These are phyloP conservation scores for Axis porcinus DNA, from an alignment of 2,113 vertebrate species.

Conservation along the genomic window DNA sequence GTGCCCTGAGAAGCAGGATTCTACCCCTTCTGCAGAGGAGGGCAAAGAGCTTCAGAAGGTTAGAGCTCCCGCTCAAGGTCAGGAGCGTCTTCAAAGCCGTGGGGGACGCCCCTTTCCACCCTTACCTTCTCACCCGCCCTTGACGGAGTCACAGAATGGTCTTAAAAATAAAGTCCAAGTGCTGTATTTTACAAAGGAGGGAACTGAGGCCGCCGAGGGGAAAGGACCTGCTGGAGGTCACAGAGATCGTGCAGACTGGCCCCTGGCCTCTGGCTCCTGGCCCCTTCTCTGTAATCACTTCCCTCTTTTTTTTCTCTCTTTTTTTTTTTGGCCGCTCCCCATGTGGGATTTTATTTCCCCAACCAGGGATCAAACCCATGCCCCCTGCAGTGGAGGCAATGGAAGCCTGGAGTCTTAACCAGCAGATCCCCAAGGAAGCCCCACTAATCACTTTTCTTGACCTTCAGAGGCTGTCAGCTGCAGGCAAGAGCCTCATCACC, in stretches of 20 bases:
- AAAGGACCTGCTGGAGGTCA: background rate
- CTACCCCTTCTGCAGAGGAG: background rate
- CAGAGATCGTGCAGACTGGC: background rate
- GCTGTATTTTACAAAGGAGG: background rate
- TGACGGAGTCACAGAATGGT: background rate
- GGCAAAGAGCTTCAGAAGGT: background rate
- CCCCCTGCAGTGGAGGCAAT: background rate
- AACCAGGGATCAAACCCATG: background rate
- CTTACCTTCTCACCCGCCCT: background rate
- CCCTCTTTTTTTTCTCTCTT: background rate
- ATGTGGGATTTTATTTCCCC: background rate
- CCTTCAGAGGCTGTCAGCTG: background rate
- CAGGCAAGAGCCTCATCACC: background rate
- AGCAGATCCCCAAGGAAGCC: background rate
- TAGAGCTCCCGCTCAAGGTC: background rate
- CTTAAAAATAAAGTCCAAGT: background rate
- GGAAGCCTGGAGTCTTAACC: background rate
- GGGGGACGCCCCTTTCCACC: background rate
- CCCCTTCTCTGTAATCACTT: background rate
- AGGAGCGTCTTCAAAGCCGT: background rate
- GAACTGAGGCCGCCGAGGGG: background rate
- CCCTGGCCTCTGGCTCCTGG: accelerated
- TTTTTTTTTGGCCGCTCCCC: background rate
- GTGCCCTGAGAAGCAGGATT: background rate
- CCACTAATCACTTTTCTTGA: background rate